These are phyloP conservation scores for Machaerirhynchus nigripectus DNA, from an alignment of 2,113 vertebrate species.

Conservation along the genomic window DNA sequence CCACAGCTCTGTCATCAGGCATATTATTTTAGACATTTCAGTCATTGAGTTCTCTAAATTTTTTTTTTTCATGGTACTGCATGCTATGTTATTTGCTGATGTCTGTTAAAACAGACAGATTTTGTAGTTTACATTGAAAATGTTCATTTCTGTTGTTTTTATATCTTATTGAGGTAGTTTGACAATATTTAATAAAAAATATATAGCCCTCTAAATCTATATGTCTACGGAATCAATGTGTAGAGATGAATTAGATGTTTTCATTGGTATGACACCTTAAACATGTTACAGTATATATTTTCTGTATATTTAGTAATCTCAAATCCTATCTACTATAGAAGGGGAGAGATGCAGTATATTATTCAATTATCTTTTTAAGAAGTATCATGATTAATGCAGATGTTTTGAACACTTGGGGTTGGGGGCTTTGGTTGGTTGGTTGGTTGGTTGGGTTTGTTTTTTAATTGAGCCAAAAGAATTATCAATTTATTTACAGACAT, in stretches of 20 bases:
- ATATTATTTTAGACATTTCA: background rate
- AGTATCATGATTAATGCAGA: background rate
- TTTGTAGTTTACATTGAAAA: background rate
- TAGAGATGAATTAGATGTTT: background rate
- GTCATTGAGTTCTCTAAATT: background rate
- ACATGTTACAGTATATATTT: background rate
- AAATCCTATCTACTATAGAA: background rate
- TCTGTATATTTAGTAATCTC: background rate
- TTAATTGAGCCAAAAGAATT: background rate
- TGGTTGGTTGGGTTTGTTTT: background rate
- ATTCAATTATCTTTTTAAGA: background rate
- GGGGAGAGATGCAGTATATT: background rate
- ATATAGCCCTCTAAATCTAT: background rate
- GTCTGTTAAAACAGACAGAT: background rate
- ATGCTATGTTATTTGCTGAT: background rate
- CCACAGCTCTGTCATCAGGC: background rate
- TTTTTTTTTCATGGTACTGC: background rate
- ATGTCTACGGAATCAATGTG: background rate
- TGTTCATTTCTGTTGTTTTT: background rate
- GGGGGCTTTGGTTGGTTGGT: accelerated
- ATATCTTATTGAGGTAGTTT: background rate
- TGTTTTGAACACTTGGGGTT: background rate
- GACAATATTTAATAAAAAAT: background rate
- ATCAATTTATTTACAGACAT: background rate
- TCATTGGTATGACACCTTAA: background rate